Evolutionary conservation across 2,113 vertebrate genomes (phyloP), one percentile per base, ranked within the genome.

Genomic region (Meleagris gallopavo): DNA sequence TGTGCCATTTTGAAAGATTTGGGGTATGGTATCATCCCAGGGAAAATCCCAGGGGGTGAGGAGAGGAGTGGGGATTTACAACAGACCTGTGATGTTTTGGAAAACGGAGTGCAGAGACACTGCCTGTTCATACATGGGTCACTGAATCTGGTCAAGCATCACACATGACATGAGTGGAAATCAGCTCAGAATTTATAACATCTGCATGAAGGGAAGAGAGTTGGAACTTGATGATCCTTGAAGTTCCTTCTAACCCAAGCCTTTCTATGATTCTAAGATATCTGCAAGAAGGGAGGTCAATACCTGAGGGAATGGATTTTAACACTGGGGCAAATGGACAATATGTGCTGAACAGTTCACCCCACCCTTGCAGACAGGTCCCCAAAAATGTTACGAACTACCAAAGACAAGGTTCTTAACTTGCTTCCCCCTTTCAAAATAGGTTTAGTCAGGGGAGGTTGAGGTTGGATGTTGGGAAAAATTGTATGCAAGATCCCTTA

Each of bases 161-260:
- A 30, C 1, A 54, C 48, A 69, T 32, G 13, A 9, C 27, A 24
- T 0, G 0, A 58, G 32, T 27, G 32, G 19, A 72, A 72, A 79
- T 40, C 46, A 89, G 27, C 21, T 60, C 74, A 82, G 74, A 64
- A 27, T 8, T 18, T 48, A 2, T 13, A 38, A 27, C 0, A 0
- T 46, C 8, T 79, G 38, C 41, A 52, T 65, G 30, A 54, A 54
- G 27, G 52, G 27, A 54, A 54, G 52, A 27, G 27, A 9, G 27
- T 29, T 30, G 27, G 52, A 54, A 54, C 15, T 54, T 54, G 50
- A 29, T 52, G 25, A 29, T 52, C 13, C 25, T 52, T 27, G 24
- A 52, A 14, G 22, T 27, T 12, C 50, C 24, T 52, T 29, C 52
- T 54, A 54, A 54, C 11, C 27, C 52, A 54, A 54, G 27, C 52